Evolutionary conservation across 2,888 invertebrate genomes (phyloP).

Genomic region (Aromia moschata): DNA sequence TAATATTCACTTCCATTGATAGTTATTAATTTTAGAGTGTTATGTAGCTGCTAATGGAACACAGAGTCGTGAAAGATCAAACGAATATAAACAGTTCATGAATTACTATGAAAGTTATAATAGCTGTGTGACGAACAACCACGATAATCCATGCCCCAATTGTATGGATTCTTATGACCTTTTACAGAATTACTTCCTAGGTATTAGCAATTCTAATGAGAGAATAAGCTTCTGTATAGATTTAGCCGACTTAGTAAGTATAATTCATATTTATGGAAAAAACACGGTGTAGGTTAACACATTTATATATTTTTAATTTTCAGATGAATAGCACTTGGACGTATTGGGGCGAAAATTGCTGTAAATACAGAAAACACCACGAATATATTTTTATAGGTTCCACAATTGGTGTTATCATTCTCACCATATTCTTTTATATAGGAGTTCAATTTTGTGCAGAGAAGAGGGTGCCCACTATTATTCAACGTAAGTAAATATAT

Average conservation of each 20-base stretch:
- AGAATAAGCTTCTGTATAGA: constrained; percentile 74
- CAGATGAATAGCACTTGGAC: constrained; percentile 74
- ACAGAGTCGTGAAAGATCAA: constrained; percentile 62
- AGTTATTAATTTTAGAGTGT: constrained; percentile 63
- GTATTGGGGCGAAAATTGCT: constrained; percentile 72
- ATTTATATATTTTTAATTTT: no score
- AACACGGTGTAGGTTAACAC: no score
- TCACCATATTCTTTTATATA: constrained; percentile 70
- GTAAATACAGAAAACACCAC: constrained; percentile 66
- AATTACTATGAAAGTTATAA: constrained; percentile 63
- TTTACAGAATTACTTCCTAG: constrained; percentile 69
- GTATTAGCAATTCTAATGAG: constrained; percentile 68
- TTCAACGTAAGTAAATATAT: constrained; percentile 55
- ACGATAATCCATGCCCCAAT: constrained; percentile 64
- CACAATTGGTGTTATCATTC: constrained; percentile 64
- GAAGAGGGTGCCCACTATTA: constrained; percentile 54
- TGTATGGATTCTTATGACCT: constrained; percentile 67
- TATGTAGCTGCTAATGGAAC: constrained; percentile 64
- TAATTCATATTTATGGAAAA: constrained; percentile 21
- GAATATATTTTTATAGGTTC: constrained; percentile 69
- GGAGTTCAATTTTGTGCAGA: constrained; percentile 64
- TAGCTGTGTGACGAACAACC: constrained; percentile 61
- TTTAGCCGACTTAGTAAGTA: constrained; percentile 70
- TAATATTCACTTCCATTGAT: no score
- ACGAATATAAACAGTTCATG: constrained; percentile 65